Evolutionary conservation across 2,797 vertebrate genomes (phyloP).

Genomic region (Sebastes elongatus): DNA sequence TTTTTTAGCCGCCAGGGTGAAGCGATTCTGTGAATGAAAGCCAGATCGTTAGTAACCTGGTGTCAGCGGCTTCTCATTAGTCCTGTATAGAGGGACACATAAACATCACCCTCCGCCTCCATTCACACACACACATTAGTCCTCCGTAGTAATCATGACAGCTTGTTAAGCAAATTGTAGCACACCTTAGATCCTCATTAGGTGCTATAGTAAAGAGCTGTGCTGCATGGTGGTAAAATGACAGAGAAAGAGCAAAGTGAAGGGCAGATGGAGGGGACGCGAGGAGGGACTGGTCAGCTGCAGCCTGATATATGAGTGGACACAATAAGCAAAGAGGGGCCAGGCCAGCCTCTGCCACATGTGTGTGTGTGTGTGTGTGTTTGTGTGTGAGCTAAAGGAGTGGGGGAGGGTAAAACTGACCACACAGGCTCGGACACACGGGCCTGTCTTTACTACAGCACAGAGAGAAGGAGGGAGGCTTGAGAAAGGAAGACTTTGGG

Average conservation of each 20-base stretch:
- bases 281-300: conserved; percentile 77
- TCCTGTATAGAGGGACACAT: conserved; percentile 41
- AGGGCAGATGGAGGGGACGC: conserved; percentile 75
- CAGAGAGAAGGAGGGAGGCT: conserved; percentile 8
- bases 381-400: conserved; percentile 46
- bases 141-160: conserved; percentile 38
- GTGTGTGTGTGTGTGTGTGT: conserved; percentile 57
- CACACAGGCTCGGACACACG: conserved; percentile 75
- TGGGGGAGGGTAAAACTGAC: conserved; percentile 75
- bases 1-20: conserved; percentile 48
- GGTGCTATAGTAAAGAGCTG: conserved; percentile 24
- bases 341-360: conserved; percentile 68
- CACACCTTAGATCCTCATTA: conserved; percentile 59
- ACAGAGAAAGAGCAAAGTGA: conserved; percentile 61
- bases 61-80: conserved; percentile 77
- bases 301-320: conserved; percentile 87
- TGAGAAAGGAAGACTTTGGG: neutral
- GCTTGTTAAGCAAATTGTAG: conserved; percentile 61
- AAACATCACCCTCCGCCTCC: conserved; percentile 46
- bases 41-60: conserved; percentile 66
- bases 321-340: conserved; percentile 76
- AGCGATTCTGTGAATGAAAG: conserved; percentile 60
- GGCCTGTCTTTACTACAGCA: conserved; percentile 50
- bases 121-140: conserved; percentile 33
- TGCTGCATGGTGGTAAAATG: conserved; percentile 3